phyloP scores from a whole-genome alignment of 2,113 vertebrate species.

The Scomber colias region DNA sequence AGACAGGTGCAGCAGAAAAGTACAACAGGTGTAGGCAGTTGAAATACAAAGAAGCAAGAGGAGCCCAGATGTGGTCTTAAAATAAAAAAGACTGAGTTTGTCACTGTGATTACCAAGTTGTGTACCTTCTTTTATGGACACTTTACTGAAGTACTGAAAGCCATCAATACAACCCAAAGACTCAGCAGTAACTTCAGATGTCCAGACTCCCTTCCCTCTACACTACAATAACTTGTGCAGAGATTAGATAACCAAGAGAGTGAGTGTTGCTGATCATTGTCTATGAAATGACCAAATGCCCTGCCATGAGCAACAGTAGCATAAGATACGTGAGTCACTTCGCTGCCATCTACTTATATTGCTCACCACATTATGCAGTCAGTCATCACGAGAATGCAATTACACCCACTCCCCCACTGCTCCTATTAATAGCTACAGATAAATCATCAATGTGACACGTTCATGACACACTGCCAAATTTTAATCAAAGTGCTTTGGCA shows the following conservation, averaged over 20 bases:
- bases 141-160: background rate
- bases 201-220: background rate
- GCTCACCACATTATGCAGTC: slow-evolving; percentile 49
- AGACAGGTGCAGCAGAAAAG: slow-evolving; percentile 9
- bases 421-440: slow-evolving; percentile 68
- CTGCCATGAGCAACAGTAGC: slow-evolving; percentile 14
- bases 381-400: slow-evolving; percentile 64
- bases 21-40: background rate
- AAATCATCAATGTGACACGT: slow-evolving; percentile 70
- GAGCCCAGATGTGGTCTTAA: background rate
- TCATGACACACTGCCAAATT: slow-evolving; percentile 54
- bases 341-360: slow-evolving; percentile 39
- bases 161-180: background rate
- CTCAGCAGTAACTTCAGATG: background rate
- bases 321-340: slow-evolving; percentile 43
- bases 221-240: background rate
- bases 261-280: background rate
- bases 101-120: background rate
- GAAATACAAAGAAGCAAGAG: background rate
- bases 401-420: slow-evolving; percentile 62
- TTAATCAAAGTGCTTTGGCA: slow-evolving; percentile 43
- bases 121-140: background rate
- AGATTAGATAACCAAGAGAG: background rate
- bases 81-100: background rate
- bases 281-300: slow-evolving; percentile 32